Base-by-base conservation (phyloP, 2,113 vertebrate species). In the Tetrax tetrax region DNA sequence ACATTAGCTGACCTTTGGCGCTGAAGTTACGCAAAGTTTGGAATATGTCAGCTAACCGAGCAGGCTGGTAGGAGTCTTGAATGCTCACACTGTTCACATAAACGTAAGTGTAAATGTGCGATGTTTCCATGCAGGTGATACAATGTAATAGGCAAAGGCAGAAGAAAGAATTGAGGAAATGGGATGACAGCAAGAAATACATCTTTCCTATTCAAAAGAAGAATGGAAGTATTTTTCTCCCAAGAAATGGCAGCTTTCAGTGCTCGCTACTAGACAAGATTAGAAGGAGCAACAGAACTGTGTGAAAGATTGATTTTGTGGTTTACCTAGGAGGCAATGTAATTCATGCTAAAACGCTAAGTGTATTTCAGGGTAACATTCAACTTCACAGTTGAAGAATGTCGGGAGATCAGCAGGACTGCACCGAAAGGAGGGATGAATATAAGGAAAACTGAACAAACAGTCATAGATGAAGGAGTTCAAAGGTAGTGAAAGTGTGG, bases 401-500 rank as follows among this genome's bases (percentile, higher is more conserved):
- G 16, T 41, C 53, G 37, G 57, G 48, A 71, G 11, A 43, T 72
- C 33, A 89, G 33, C 21, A 45, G 45, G 16, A 20, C 59, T 74
- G n/a, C 19, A 4, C 20, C 74, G 63, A 60, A 66, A 57, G 70
- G 31, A 60, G 27, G 60, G 12, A 9, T 10, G 10, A 56, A 12
- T 38, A 17, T 50, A 63, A 31, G 74, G 71, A 48, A 75, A 75
- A 69, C 0, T 31, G 53, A 61, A 61, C 25, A 50, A 80, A 24
- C 22, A 23, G 8, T 63, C 54, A 80, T 68, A 74, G 54, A 23
- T 20, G 22, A 50, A 48, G 53, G 23, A 61, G 27, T 56, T 69
- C 0, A 0, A 71, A 89, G 38, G 54, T 1, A 48, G 54, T 15
- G 18, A 38, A 48, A 65, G 7, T 45, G 12, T 65, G 38, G 37